Conservation (phyloP, 2,113 vertebrate genomes). For the Sitta europaea region DNA sequence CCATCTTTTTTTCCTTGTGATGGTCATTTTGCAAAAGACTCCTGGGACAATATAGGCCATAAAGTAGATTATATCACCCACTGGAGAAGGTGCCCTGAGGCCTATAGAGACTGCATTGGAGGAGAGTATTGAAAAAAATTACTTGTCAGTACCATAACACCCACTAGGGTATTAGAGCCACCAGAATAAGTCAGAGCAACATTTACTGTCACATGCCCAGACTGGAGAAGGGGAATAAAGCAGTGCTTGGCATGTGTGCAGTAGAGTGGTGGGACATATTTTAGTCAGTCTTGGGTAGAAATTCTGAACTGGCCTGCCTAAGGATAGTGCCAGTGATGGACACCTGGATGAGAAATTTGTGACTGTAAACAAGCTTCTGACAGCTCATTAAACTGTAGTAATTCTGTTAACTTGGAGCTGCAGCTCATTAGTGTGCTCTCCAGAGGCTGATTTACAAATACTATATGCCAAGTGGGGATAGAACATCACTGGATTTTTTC, state of each 20-base stretch:
- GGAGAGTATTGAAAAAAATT: neutral
- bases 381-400: conserved; percentile 18
- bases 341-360: conserved; percentile 25
- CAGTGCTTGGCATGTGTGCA: neutral
- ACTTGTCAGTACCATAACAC: neutral
- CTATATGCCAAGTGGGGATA: neutral
- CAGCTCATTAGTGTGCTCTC: conserved; percentile 28
- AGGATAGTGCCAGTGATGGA: neutral
- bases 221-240: neutral
- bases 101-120: neutral
- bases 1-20: neutral
- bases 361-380: conserved; percentile 32
- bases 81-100: neutral
- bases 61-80: neutral
- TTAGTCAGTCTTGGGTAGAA: neutral
- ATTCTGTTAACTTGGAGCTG: neutral
- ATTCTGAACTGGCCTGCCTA: neutral
- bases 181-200: neutral
- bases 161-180: neutral
- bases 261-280: neutral
- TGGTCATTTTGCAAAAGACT: neutral
- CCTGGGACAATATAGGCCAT: neutral
- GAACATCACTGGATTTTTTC: neutral
- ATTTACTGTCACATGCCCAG: neutral
- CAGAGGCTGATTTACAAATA: neutral